Evolutionary conservation across 2,888 invertebrate species (phyloP).

Genomic region (Meiosimyza platycephala): DNA sequence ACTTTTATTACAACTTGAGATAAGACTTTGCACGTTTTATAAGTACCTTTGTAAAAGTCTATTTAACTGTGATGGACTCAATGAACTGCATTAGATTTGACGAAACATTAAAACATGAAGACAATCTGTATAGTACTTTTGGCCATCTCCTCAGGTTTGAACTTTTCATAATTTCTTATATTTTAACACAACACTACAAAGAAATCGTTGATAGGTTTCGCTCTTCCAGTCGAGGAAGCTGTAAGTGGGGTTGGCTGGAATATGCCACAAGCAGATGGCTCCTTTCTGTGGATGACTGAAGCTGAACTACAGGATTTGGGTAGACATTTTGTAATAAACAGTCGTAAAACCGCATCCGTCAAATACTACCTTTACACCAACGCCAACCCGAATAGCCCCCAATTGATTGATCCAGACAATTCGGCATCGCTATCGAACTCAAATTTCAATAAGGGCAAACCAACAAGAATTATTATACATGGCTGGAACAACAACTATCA

Average conservation of each 20-base stretch:
- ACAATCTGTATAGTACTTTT: no score
- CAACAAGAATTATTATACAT: slow-evolving; percentile 64
- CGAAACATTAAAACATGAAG: no score
- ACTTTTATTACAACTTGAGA: no score
- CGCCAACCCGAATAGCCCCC: slow-evolving; percentile 35
- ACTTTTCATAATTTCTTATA: no score
- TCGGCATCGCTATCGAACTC: slow-evolving; percentile 28
- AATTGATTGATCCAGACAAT: slow-evolving; percentile 26
- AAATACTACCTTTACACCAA: slow-evolving; percentile 44
- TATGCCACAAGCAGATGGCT: slow-evolving; percentile 37
- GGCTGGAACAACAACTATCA: slow-evolving; percentile 71
- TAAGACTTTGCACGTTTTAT: no score
- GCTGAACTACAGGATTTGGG: slow-evolving; percentile 11
- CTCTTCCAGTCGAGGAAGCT: neutral
- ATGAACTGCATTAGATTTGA: no score
- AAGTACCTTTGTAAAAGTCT: no score
- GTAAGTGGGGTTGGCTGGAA: slow-evolving; percentile 30
- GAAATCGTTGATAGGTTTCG: neutral
- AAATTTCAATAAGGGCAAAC: slow-evolving; percentile 40
- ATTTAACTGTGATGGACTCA: no score
- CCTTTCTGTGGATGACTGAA: slow-evolving; percentile 31
- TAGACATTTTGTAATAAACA: neutral
- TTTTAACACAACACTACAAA: no score
- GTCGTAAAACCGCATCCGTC: slow-evolving; percentile 17
- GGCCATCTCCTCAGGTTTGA: no score